Conservation (phyloP, 2,888 invertebrate genomes). For the Stenotaenia linearis region DNA sequence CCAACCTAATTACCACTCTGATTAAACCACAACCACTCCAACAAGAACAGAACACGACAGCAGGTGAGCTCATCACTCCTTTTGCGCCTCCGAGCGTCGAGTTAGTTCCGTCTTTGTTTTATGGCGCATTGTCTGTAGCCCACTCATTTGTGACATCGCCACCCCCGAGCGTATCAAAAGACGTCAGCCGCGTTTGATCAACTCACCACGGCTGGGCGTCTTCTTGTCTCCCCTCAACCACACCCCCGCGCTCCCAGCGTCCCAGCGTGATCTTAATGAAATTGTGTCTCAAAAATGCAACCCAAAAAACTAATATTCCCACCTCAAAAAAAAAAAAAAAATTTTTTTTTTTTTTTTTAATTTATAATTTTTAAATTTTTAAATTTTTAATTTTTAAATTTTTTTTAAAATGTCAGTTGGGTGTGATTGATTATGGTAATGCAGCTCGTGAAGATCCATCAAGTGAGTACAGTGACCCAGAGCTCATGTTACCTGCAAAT, state of each 20-base stretch:
- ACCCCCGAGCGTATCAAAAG: constrained; percentile 21
- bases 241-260: constrained; percentile 24
- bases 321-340: constrained; percentile 10
- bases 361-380: too few relatives aligned
- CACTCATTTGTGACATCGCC: constrained; percentile 26
- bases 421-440: constrained; percentile 33
- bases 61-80: constrained; percentile 17
- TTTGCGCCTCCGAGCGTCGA: background rate
- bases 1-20: too few relatives aligned
- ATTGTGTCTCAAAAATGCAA: constrained; percentile 26
- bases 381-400: too few relatives aligned
- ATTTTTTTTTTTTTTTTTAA: too few relatives aligned
- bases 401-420: too few relatives aligned
- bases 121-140: constrained; percentile 21
- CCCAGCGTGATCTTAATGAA: constrained; percentile 30
- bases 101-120: constrained; percentile 26
- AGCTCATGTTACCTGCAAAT: background rate
- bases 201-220: constrained; percentile 23
- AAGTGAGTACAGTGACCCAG: background rate
- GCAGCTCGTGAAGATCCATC: constrained; percentile 29
- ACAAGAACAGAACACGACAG: background rate
- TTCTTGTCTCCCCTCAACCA: constrained; percentile 14
- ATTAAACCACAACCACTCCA: background rate
- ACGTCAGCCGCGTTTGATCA: constrained; percentile 26
- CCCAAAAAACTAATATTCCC: background rate